These are phyloP conservation scores for Sebastes steindachneri DNA, from an alignment of 2,797 vertebrate genomes.

Conservation along the genomic window DNA sequence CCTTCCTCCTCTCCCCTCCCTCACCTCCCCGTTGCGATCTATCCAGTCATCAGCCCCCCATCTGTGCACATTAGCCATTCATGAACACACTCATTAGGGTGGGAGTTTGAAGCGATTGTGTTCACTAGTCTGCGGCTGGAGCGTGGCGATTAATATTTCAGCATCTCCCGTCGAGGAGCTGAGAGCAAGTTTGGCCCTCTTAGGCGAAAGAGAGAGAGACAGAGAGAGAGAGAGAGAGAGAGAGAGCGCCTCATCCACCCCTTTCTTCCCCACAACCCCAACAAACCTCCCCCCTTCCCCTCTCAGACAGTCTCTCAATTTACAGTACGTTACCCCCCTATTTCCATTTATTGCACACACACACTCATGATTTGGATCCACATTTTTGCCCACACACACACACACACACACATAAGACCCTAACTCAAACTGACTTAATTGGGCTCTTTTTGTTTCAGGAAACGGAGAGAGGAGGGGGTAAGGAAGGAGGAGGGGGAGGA, in stretches of 20 bases:
- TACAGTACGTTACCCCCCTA: constrained; percentile 54
- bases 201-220: constrained; percentile 40
- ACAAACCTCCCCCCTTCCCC: constrained; percentile 21
- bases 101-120: constrained; percentile 85
- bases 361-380: constrained; percentile 40
- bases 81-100: constrained; percentile 85
- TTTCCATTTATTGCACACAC: constrained; percentile 62
- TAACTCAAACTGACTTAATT: constrained; percentile 84
- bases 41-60: constrained; percentile 83
- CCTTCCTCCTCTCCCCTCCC: constrained; percentile 29
- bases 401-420: constrained; percentile 54
- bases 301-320: constrained; percentile 52
- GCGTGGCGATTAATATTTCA: constrained; percentile 87
- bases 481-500: not conserved
- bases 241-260: constrained; percentile 3
- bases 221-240: constrained; percentile 16
- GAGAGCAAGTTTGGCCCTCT: constrained; percentile 82
- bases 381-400: constrained; percentile 19
- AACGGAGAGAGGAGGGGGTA: constrained; percentile 38
- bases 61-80: constrained; percentile 85
- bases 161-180: constrained; percentile 82
- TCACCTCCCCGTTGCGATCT: constrained; percentile 67
- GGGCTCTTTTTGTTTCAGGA: constrained; percentile 81
- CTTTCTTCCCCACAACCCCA: not conserved
- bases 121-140: constrained; percentile 82